phyloP scores from a whole-genome alignment of 2,888 invertebrate species.

The Dione juno region DNA sequence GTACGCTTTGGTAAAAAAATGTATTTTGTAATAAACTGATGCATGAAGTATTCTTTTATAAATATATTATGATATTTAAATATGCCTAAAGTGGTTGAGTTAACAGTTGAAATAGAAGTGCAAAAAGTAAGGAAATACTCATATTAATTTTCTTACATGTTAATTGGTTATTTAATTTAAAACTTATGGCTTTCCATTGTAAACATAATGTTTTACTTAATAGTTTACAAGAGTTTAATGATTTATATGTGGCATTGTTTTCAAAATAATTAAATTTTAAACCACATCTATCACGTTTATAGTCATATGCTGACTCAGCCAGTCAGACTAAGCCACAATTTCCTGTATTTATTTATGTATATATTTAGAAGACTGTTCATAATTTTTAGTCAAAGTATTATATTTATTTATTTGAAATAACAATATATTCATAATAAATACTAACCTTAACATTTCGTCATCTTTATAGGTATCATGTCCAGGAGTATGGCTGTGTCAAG shows the following conservation, averaged over 20 bases:
- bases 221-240: background rate
- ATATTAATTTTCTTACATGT: background rate
- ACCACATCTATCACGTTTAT: too few species aligned
- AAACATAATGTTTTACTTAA: background rate
- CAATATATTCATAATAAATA: background rate
- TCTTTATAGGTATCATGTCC: slow-evolving; percentile 88
- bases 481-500: slow-evolving; percentile 93
- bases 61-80: slow-evolving; percentile 27
- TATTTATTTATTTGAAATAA: too few species aligned
- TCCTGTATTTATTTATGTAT: too few species aligned
- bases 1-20: background rate
- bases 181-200: background rate
- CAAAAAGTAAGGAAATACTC: slow-evolving; percentile 69
- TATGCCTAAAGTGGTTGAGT: slow-evolving; percentile 84
- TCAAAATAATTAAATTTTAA: background rate
- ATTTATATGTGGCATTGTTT: background rate
- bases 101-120: slow-evolving; percentile 83
- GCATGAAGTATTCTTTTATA: background rate
- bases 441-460: background rate
- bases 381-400: too few species aligned
- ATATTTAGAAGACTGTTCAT: too few species aligned
- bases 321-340: too few species aligned
- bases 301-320: background rate
- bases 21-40: slow-evolving; percentile 4
- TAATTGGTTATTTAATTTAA: background rate